Evolutionary conservation across 2,888 invertebrate genomes (phyloP).

Genomic region (Torymus aiolomorphi): DNA sequence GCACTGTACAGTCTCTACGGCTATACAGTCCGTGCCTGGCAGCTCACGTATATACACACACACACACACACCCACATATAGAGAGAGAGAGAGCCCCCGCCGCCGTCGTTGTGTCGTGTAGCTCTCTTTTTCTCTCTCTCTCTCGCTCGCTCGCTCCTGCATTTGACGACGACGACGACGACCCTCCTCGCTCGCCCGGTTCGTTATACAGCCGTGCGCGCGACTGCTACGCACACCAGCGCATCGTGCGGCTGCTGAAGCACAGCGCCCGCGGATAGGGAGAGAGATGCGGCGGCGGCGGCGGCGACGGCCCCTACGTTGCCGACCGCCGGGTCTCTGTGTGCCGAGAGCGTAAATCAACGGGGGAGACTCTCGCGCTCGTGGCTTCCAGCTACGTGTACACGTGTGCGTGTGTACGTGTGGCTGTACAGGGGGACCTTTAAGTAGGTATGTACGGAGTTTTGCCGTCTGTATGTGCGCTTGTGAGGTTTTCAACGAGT

Average conservation of each 20-base stretch:
- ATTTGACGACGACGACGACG: background rate
- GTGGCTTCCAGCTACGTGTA: too few species aligned
- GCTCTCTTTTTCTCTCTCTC: constrained; percentile 3
- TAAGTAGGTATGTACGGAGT: too few species aligned
- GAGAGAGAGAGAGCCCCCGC: too few species aligned
- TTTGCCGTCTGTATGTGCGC: too few species aligned
- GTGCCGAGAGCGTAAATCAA: constrained; percentile 12
- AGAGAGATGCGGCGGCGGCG: background rate
- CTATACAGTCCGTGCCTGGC: constrained; percentile 6
- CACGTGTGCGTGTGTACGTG: too few species aligned
- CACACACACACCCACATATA: background rate
- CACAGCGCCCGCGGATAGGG: background rate
- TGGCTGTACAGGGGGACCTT: too few species aligned
- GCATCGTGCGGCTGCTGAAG: too few species aligned
- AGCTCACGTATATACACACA: background rate
- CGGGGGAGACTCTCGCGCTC: background rate
- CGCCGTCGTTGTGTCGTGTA: too few species aligned
- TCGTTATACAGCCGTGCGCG: background rate
- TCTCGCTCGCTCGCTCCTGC: constrained; percentile 19
- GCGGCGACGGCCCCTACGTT: constrained; percentile 34
- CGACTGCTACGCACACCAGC: background rate
- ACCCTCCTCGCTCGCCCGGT: constrained; percentile 5
- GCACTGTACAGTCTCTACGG: background rate
- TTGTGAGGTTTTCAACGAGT: too few species aligned
- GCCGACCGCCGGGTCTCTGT: constrained; percentile 42